Percentiles rank a stretch among this genome's conserved stretches.
These are phyloP conservation scores for Acrobasis consociella DNA, from an alignment of 2,888 invertebrate genomes.

Conservation along the genomic window DNA sequence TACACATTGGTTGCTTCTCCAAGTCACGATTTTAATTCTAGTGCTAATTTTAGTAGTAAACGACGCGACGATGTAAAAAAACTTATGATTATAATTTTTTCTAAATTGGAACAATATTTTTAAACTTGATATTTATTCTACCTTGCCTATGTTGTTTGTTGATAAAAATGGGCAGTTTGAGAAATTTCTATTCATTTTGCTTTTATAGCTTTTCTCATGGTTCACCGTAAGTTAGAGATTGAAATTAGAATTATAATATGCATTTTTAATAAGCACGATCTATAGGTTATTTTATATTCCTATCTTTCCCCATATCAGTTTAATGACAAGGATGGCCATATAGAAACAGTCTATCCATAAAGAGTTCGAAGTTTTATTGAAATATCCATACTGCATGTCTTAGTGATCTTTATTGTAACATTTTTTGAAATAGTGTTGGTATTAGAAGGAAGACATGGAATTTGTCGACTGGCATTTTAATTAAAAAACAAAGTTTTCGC, in stretches of 20 bases:
- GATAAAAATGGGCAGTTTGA: conserved; percentile 18
- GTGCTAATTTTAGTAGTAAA: conserved; percentile 69
- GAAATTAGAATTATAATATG: neutral
- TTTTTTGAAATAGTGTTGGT: conserved; percentile 6
- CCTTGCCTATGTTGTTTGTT: conserved; percentile 45
- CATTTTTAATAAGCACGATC: no score
- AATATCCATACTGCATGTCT: neutral
- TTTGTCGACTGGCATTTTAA: conserved; percentile 5
- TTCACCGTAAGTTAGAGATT: neutral
- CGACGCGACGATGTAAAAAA: no score
- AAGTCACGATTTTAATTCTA: conserved; percentile 53
- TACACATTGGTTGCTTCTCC: conserved; percentile 49
- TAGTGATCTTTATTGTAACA: conserved; percentile 5
- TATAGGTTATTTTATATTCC: no score
- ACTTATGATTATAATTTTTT: conserved; percentile 65
- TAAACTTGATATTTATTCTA: conserved; percentile 61
- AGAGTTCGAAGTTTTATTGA: neutral
- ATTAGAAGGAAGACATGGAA: conserved; percentile 1
- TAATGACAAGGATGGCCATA: no score
- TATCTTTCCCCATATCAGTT: no score
- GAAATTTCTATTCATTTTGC: conserved; percentile 15
- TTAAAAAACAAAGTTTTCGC: conserved; percentile 10
- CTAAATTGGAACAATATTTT: conserved; percentile 66
- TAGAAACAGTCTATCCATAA: no score
- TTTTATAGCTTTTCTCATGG: neutral